Evolutionary conservation across 2,888 invertebrate genomes (phyloP).

Genomic region (Coronaproctus castanopsis): DNA sequence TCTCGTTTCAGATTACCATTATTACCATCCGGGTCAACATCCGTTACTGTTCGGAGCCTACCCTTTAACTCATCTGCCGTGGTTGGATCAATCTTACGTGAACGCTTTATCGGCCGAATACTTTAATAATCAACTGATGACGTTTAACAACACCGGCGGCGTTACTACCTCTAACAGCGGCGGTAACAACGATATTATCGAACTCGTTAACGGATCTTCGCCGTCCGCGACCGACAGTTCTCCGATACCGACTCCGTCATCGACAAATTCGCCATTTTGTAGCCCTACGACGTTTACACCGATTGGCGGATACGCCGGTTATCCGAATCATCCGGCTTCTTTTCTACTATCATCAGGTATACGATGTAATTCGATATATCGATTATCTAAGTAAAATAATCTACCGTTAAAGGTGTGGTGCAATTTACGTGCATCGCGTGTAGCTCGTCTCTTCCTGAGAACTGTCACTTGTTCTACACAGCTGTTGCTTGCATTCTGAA

Average conservation of each 20-base stretch:
- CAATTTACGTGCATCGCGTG: too few relatives aligned
- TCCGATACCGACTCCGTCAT: too few relatives aligned
- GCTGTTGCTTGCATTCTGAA: too few relatives aligned
- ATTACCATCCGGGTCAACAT: constrained; percentile 13
- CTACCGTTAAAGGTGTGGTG: too few relatives aligned
- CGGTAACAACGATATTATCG: too few relatives aligned
- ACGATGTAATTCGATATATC: too few relatives aligned
- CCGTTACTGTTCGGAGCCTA: constrained; percentile 10
- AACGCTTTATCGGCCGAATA: constrained; percentile 10
- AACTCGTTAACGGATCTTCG: constrained; percentile 10
- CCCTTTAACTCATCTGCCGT: constrained; percentile 10
- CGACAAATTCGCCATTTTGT: constrained; percentile 3
- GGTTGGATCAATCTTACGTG: constrained; percentile 7
- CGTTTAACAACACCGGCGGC: too few relatives aligned
- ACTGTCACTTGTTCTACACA: too few relatives aligned
- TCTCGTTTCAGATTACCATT: constrained; percentile 7
- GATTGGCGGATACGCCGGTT: neutral
- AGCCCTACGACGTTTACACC: neutral
- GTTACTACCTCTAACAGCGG: constrained; percentile 2
- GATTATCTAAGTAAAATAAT: too few relatives aligned
- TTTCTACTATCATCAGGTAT: too few relatives aligned
- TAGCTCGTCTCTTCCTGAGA: too few relatives aligned
- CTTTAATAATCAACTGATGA: constrained; percentile 11
- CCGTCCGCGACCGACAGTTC: constrained; percentile 10
- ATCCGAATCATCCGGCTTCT: too few relatives aligned